Evolutionary conservation across 2,797 vertebrate genomes (phyloP).

Genomic region (Aplochiton taeniatus): DNA sequence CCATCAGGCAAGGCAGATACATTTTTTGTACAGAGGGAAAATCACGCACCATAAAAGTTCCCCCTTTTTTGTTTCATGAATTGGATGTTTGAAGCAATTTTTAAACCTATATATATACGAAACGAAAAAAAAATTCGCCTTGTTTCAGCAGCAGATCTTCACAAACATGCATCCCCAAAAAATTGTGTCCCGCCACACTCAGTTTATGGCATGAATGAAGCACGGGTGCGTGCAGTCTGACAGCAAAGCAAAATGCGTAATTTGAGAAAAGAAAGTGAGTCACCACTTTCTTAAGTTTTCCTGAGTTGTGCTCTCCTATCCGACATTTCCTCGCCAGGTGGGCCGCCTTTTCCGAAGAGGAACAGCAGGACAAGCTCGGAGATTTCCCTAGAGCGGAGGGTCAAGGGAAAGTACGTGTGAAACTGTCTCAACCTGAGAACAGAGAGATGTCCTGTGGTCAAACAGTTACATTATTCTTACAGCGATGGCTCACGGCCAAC

Average conservation of each 20-base stretch:
- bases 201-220: too few species aligned
- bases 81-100: too few species aligned
- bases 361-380: constrained; percentile 68
- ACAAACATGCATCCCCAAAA: too few species aligned
- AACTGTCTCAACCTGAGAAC: constrained; percentile 47
- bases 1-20: too few species aligned
- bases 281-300: constrained; percentile 66
- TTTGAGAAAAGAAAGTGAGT: constrained; percentile 66
- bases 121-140: too few species aligned
- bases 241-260: constrained; percentile 69
- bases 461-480: constrained; percentile 48
- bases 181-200: too few species aligned
- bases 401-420: constrained; percentile 73
- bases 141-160: too few species aligned
- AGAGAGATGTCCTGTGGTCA: constrained; percentile 32
- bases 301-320: constrained; percentile 68
- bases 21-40: too few species aligned
- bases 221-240: constrained; percentile 60
- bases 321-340: constrained; percentile 81
- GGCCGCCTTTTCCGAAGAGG: constrained; percentile 79
- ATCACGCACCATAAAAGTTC: too few species aligned
- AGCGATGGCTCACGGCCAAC: constrained; percentile 53
- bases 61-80: too few species aligned
- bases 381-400: constrained; percentile 51
- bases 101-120: too few species aligned